These are phyloP conservation scores for Molossus alvarezi DNA, from an alignment of 2,797 vertebrate genomes.

Conservation along the genomic window DNA sequence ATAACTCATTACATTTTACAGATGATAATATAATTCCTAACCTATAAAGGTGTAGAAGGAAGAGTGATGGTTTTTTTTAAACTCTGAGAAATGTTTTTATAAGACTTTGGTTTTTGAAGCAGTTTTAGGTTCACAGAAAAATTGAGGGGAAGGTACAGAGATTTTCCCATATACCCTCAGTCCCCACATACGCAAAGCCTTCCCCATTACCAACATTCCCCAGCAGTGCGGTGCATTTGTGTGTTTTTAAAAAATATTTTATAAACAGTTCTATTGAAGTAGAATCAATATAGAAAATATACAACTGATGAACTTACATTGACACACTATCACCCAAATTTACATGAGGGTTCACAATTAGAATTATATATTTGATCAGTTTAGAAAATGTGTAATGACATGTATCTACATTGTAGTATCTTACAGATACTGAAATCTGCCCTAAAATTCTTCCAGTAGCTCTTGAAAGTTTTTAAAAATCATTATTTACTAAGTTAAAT, in stretches of 20 bases:
- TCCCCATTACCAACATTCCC: background rate
- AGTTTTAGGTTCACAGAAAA: background rate
- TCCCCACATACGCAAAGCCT: accelerated
- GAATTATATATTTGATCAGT: background rate
- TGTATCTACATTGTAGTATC: background rate
- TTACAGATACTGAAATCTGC: background rate
- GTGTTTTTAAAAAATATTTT: background rate
- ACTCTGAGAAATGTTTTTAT: background rate
- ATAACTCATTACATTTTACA: background rate
- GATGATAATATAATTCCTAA: background rate
- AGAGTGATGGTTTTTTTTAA: constrained; percentile 1
- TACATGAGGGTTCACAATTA: background rate
- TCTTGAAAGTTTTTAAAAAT: background rate
- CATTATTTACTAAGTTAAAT: background rate
- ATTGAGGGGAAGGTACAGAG: background rate
- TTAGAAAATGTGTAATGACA: background rate
- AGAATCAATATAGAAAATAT: background rate
- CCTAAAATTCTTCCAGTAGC: background rate
- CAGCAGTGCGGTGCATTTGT: background rate
- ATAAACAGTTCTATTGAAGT: background rate
- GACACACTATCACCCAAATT: background rate
- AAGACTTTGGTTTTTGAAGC: background rate
- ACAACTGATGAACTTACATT: background rate
- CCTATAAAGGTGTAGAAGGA: background rate
- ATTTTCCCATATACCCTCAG: background rate